These are phyloP conservation scores for Theristicus caerulescens DNA, from an alignment of 2,113 vertebrate genomes.

Conservation along the genomic window DNA sequence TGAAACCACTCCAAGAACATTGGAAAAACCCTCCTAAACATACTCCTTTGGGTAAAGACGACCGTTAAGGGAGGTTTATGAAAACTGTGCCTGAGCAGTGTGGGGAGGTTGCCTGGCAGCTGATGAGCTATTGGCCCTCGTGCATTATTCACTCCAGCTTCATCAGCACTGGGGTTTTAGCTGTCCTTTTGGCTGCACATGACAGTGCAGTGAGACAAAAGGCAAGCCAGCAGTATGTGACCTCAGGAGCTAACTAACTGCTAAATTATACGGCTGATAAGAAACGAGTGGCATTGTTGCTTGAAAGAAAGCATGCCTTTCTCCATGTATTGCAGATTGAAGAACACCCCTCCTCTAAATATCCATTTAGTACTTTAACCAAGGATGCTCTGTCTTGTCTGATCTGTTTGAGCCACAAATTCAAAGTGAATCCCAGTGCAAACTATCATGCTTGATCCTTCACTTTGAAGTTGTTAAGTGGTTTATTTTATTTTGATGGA, in stretches of 20 bases:
- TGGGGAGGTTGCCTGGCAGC: not conserved
- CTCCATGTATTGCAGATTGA: not conserved
- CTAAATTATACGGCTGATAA: not conserved
- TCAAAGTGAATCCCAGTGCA: not conserved
- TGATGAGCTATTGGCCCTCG: not conserved
- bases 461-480: not conserved
- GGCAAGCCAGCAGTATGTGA: not conserved
- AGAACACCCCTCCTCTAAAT: not conserved
- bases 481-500: not conserved
- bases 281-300: not conserved
- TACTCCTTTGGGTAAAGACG: not conserved
- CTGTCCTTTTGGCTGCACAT: not conserved
- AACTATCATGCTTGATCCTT: not conserved
- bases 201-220: not conserved
- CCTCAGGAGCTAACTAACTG: not conserved
- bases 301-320: not conserved
- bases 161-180: not conserved
- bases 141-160: not conserved
- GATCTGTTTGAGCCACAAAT: not conserved
- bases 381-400: not conserved
- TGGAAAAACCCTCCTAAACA: not conserved
- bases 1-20: not conserved
- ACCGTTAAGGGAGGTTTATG: not conserved
- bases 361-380: not conserved
- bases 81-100: not conserved